Base-by-base conservation (phyloP, 2,113 vertebrate species). In the Rynchops niger region DNA sequence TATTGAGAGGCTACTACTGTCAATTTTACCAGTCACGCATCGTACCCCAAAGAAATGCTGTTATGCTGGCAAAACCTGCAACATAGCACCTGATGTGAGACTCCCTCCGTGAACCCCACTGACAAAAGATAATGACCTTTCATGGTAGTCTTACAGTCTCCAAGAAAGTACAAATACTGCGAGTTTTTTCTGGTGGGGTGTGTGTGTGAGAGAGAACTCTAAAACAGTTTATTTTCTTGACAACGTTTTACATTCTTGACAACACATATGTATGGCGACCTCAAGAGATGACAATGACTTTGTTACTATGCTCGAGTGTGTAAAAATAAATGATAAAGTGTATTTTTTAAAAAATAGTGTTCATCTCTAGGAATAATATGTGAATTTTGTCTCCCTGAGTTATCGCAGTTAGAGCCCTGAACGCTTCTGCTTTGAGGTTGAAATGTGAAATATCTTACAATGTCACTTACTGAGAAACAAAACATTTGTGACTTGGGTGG, bases 331-430 rank as follows among this genome's bases (percentile, higher is more conserved):
- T 4, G 0, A 55, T 42, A 29, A 69, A 20, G 19, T 21, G 19
- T 47, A 1, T 0, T 20, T 30, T 56, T 59, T 25, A 1, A 2
- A 14, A 56, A 59, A 38, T 0, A 22, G 6, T 9, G 4, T 52
- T 80, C 65, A 19, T 43, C 17, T 61, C 12, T 15, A 67, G 47
- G n/a, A 86, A 69, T 15, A 80, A 38, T 7, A 36, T 3, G 49
- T 42, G 25, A 61, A 17, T 55, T 69, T n/a, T 65, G 6, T 70
- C 66, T 90, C 6, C 2, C 30, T 18, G 21, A 27, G 11, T 69
- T 86, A 36, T 1, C 53, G 9, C 17, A 50, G 9, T 56, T 63
- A 45, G 18, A 83, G 19, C 3, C 14, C 25, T 38, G 23, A 56
- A 6, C 8, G 11, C 20, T 42, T 11, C 16, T 49, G 26, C 49